A percentile compares a stretch with the other conserved stretches of the same genome.
These are phyloP conservation scores for Ferdinandea cuprea DNA, from an alignment of 2,888 invertebrate species.

Conservation along the genomic window DNA sequence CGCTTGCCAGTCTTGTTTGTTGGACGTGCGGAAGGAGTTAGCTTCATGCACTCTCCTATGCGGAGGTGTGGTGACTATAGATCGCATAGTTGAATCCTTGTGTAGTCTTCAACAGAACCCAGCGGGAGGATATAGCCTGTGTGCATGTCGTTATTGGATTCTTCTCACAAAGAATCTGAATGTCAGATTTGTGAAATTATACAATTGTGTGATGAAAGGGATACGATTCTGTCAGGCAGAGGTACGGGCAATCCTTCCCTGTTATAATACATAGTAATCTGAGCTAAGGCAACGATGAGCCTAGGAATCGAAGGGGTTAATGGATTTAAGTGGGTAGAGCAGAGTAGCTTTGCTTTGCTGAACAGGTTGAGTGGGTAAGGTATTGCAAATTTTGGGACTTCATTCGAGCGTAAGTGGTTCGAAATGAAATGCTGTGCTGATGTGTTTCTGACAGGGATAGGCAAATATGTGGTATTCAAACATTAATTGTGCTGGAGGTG, in stretches of 20 bases:
- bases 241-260: background rate
- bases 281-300: background rate
- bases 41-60: background rate
- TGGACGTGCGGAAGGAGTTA: background rate
- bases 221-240: background rate
- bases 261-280: background rate
- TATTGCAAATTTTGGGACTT: background rate
- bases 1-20: background rate
- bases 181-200: background rate
- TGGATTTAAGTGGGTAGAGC: background rate
- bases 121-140: background rate
- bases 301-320: background rate
- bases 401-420: background rate
- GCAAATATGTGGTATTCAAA: no score
- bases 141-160: slow-evolving; percentile 5
- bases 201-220: slow-evolving; percentile 12
- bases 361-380: background rate
- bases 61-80: background rate
- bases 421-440: no score
- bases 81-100: background rate
- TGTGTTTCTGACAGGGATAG: no score
- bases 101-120: background rate
- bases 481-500: no score
- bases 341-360: background rate
- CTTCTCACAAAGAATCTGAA: background rate